Evolutionary conservation across 1,140 invertebrate species (phyloP), one percentile per base, ranked within the genome.

Genomic region (Saccostrea echinata): DNA sequence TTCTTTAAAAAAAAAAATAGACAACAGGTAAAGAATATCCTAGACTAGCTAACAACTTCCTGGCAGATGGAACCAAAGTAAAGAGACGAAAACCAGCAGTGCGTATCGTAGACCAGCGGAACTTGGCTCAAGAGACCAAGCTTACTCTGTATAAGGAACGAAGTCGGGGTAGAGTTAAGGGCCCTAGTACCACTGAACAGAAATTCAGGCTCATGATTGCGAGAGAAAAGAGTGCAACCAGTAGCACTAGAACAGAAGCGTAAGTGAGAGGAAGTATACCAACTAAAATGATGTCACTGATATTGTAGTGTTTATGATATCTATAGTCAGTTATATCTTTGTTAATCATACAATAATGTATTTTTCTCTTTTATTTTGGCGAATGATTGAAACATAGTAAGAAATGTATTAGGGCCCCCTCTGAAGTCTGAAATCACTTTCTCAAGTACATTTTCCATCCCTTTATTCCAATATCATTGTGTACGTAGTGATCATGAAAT

Each of bases 61-160:
- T 86, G 51, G 27, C 90, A 21, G 91, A 91, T 27, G 87, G 87
- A 18, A 55, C 35, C 18, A 82, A 68, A 24, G 88, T 87, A 18
- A 64, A 43, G n/a, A 80, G 76, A n/a, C 30, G 86, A 71, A 89
- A 91, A 51, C 91, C 92, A 18, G 93, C 94, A 1, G 61, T 93
- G 33, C 88, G 94, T 76, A 90, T 94, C 8, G 93, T 92, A 12
- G 92, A 94, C 81, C 94, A 94, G 87, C 84, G 92, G 21, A 94
- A 93, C 84, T 90, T 94, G 18, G 88, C 92, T 24, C 89, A 94
- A 51, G 94, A 94, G 86, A 94, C 94, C 4, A 94, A 93, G 85
- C 90, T 94, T 11, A 91, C 91, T 4, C 83, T 94, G 30, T 94
- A 93, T 84, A 88, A 90, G 43, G 92, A 93, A 55, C 89, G 90